Evolutionary conservation across 1,140 invertebrate species (phyloP).

Genomic region (Musca vetustissima): DNA sequence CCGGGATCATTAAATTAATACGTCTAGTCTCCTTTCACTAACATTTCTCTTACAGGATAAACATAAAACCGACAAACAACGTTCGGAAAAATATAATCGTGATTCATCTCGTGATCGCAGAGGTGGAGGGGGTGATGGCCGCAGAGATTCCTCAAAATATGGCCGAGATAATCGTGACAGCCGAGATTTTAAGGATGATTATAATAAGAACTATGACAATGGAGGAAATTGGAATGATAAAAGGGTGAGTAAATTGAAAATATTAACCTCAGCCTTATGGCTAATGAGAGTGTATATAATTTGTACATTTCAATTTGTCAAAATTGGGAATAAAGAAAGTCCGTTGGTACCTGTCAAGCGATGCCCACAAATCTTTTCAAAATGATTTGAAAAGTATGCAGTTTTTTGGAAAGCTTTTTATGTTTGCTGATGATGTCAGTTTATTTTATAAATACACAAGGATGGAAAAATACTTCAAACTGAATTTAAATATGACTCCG

Average conservation of each 20-base stretch:
- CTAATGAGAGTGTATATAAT: no score
- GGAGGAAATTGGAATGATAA: slow-evolving; percentile 8
- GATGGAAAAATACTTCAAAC: no score
- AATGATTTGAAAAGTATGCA: no score
- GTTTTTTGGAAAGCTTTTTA: no score
- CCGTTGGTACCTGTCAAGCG: no score
- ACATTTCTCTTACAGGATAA: slow-evolving; percentile 24
- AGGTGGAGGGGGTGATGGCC: not conserved
- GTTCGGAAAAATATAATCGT: not conserved
- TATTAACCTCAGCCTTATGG: no score
- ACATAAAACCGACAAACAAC: slow-evolving; percentile 11
- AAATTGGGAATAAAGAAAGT: no score
- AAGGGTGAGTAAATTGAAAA: not conserved
- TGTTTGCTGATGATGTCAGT: no score
- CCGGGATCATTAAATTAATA: not conserved
- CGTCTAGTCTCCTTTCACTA: slow-evolving; percentile 14
- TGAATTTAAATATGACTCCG: no score
- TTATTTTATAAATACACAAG: no score
- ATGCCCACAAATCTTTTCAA: no score
- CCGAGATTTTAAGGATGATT: not conserved
- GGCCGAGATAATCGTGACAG: not conserved
- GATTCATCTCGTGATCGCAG: not conserved
- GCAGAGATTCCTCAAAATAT: not conserved
- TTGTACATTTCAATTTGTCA: no score
- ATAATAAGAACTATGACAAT: slow-evolving; percentile 1